These are phyloP conservation scores for Antechinus flavipes DNA, from an alignment of 2,113 vertebrate genomes.

Conservation along the genomic window DNA sequence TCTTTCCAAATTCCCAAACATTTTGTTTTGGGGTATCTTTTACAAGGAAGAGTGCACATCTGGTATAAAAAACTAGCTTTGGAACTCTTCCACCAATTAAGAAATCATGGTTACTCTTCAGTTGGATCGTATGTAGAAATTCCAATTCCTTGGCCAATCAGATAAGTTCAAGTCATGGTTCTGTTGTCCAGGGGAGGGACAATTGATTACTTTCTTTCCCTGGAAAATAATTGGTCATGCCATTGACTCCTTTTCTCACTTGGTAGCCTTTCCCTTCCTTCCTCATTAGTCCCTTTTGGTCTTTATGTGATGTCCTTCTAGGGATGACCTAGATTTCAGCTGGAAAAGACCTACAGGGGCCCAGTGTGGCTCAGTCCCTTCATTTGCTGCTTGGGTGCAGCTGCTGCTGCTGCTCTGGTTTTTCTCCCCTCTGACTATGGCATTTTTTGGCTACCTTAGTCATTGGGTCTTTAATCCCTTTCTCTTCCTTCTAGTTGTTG, in stretches of 20 bases:
- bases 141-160: background rate
- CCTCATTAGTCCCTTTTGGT: background rate
- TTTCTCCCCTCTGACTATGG: background rate
- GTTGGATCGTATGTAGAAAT: background rate
- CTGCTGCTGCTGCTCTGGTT: too few relatives aligned
- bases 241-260: background rate
- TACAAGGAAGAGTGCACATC: background rate
- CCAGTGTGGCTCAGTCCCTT: background rate
- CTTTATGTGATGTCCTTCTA: background rate
- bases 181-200: background rate
- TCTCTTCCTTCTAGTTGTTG: background rate
- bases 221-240: background rate
- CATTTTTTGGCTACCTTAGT: background rate
- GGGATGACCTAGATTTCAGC: background rate
- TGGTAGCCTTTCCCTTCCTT: background rate
- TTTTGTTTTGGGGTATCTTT: background rate
- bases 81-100: background rate
- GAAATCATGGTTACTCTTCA: background rate
- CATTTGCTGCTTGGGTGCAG: background rate
- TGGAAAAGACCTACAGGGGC: background rate
- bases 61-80: background rate
- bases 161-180: background rate
- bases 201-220: background rate
- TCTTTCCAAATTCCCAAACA: background rate
- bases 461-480: background rate